Evolutionary conservation across 2,797 vertebrate genomes (phyloP).

Genomic region (Hippocampus kuda): DNA sequence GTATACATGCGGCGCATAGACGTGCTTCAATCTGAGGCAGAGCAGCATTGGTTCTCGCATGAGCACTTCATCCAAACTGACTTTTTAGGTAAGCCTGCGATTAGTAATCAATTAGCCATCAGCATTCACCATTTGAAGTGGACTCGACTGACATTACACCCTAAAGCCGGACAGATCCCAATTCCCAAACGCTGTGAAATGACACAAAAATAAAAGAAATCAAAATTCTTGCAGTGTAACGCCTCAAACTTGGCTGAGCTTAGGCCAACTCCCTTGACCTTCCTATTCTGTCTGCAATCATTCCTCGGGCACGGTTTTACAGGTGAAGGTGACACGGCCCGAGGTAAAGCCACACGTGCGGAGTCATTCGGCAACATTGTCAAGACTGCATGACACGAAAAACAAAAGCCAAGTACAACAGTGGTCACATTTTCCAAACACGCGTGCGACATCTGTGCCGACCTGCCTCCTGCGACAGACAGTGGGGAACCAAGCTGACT

Average conservation of each 20-base stretch:
- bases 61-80: background rate
- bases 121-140: background rate
- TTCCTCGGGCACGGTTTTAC: background rate
- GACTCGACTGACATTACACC: background rate
- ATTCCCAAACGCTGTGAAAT: background rate
- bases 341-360: background rate
- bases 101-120: background rate
- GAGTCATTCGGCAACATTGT: background rate
- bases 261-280: background rate
- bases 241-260: background rate
- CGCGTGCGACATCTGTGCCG: background rate
- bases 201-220: background rate
- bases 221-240: background rate
- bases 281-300: background rate
- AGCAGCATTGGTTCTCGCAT: background rate
- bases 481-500: background rate
- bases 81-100: background rate
- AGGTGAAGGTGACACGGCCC: background rate
- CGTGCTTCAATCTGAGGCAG: background rate
- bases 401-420: background rate
- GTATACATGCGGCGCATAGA: background rate
- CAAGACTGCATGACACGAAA: background rate
- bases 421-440: background rate
- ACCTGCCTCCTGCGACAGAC: background rate
- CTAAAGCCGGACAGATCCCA: no score